Conservation (phyloP, 2,888 invertebrate species). For the Tryphoninae sp. region DNA sequence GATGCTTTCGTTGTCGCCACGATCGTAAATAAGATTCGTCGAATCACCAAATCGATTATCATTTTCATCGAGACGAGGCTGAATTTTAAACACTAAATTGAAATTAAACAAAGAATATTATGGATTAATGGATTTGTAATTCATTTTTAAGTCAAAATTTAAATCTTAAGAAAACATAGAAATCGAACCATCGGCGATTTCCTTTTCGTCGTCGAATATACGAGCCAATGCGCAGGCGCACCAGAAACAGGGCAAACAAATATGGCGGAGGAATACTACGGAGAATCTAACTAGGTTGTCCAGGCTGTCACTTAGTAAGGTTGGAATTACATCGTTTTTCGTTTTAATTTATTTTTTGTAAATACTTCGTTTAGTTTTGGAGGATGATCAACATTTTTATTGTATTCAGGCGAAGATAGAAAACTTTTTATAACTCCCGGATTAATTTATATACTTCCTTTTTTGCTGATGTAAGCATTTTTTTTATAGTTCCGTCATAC, state of each 20-base stretch:
- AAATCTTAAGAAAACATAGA: background rate
- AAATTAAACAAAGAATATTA: conserved; percentile 3
- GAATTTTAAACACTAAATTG: conserved; percentile 46
- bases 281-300: conserved; percentile 36
- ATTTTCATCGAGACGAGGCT: conserved; percentile 61
- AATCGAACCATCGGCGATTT: conserved; percentile 39
- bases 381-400: background rate
- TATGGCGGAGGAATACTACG: conserved; percentile 52
- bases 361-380: background rate
- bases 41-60: conserved; percentile 62
- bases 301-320: conserved; percentile 20
- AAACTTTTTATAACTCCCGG: background rate
- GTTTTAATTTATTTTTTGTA: background rate
- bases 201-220: conserved; percentile 64
- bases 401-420: background rate
- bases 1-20: conserved; percentile 66
- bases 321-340: conserved; percentile 14
- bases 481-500: background rate
- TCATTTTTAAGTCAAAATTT: background rate
- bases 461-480: background rate
- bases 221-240: conserved; percentile 65
- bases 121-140: background rate
- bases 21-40: conserved; percentile 61
- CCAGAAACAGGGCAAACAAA: conserved; percentile 70
- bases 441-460: background rate